Percentiles rank a stretch among this genome's conserved stretches.
Evolutionary conservation across 2,113 vertebrate genomes (phyloP).

Genomic region (Carassius gibelio): DNA sequence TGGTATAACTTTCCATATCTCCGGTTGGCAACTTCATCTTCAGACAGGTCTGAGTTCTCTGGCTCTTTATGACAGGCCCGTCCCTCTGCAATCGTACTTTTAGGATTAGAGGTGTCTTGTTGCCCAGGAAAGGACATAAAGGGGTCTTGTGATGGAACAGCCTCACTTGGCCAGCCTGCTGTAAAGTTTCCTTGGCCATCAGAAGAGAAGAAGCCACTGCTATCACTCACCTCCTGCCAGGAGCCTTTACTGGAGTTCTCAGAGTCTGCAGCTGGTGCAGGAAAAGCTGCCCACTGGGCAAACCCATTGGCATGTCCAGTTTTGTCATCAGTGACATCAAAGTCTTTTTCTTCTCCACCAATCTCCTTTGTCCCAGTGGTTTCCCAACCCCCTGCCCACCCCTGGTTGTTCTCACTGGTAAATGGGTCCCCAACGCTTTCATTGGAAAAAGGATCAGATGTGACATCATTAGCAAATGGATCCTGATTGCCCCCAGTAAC

Average conservation of each 20-base stretch:
- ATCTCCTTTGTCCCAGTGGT: conserved; percentile 21
- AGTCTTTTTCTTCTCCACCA: conserved; percentile 59
- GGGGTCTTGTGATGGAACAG: conserved; percentile 59
- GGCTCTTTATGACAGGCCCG: conserved; percentile 82
- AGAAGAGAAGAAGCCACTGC: conserved; percentile 64
- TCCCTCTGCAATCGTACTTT: conserved; percentile 72
- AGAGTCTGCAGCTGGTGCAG: conserved; percentile 58
- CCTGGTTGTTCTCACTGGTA: conserved; percentile 10
- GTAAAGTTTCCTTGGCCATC: conserved; percentile 64
- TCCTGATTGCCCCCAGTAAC: neutral
- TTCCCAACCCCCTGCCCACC: conserved; percentile 46
- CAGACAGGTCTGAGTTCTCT: conserved; percentile 93
- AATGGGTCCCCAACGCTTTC: conserved; percentile 7
- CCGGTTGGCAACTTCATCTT: conserved; percentile 96
- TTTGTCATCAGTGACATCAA: conserved; percentile 65
- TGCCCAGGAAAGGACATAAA: conserved; percentile 38
- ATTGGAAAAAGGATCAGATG: conserved; percentile 14
- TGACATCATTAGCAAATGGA: conserved; percentile 17
- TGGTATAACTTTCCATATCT: conserved; percentile 93
- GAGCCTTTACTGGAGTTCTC: conserved; percentile 61
- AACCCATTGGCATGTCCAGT: conserved; percentile 68
- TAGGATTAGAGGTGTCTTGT: conserved; percentile 68
- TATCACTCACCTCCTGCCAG: conserved; percentile 72
- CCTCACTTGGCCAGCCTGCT: conserved; percentile 62
- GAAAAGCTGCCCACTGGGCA: conserved; percentile 71